phyloP scores from a whole-genome alignment of 2,888 invertebrate genomes.

The Pristionchus fissidentatus region DNA sequence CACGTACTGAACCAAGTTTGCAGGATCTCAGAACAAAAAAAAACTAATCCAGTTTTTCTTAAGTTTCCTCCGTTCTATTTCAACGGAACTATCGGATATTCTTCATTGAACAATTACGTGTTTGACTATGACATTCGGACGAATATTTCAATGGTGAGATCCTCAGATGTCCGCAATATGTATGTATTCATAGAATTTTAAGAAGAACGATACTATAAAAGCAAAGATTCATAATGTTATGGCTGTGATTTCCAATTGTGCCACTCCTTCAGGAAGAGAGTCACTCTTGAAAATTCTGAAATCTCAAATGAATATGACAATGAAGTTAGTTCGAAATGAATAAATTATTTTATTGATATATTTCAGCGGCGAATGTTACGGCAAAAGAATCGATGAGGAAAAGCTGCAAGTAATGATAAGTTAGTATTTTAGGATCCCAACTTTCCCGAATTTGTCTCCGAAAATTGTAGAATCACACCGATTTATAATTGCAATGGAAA shows the following conservation, averaged over 20 bases:
- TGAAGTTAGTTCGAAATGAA: background rate
- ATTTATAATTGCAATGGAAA: conserved; percentile 16
- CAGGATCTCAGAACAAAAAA: background rate
- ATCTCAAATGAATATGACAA: background rate
- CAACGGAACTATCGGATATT: conserved; percentile 37
- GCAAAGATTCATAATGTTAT: background rate
- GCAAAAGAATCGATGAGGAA: background rate
- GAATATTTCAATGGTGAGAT: background rate
- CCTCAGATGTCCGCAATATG: background rate
- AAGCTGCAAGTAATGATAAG: background rate
- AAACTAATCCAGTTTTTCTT: background rate
- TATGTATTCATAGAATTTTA: background rate
- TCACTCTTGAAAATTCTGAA: background rate
- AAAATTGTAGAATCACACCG: background rate
- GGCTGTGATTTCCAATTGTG: background rate
- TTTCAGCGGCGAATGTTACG: background rate
- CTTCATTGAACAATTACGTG: background rate
- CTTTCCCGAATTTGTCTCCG: background rate
- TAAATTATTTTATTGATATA: background rate
- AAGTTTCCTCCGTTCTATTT: conserved; percentile 14
- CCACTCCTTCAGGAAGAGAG: background rate
- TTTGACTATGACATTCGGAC: background rate
- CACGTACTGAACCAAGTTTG: background rate
- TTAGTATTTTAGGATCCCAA: no score
- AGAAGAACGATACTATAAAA: background rate